A percentile compares a stretch with the other conserved stretches of the same genome.
Evolutionary conservation across 1,140 invertebrate species (phyloP).

Genomic region (Melipona quadrifasciata): DNA sequence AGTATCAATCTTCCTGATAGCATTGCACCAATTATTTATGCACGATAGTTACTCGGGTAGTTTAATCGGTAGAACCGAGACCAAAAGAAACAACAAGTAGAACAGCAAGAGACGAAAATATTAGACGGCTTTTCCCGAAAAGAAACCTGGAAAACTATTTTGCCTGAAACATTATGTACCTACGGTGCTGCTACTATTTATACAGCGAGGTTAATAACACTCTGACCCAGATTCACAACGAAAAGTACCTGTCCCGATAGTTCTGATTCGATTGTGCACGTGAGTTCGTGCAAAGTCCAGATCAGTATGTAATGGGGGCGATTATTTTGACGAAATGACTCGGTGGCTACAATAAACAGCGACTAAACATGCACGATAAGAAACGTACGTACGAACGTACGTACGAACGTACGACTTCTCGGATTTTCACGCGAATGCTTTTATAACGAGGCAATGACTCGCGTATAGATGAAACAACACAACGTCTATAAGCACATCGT

Average conservation of each 20-base stretch:
- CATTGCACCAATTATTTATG: no score
- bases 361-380: constrained; percentile 27
- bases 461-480: no score
- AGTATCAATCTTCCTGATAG: no score
- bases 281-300: constrained; percentile 27
- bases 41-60: no score
- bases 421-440: constrained; percentile 18
- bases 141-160: not conserved
- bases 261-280: constrained; percentile 39
- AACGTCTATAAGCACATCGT: not conserved
- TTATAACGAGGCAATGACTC: not conserved
- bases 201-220: constrained; percentile 42
- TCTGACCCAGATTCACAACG: constrained; percentile 41
- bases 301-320: constrained; percentile 46
- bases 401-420: not conserved
- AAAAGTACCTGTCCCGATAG: constrained; percentile 53
- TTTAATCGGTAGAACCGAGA: not conserved
- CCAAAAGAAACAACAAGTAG: not conserved
- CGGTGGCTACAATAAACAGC: constrained; percentile 14
- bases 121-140: not conserved
- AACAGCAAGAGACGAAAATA: not conserved
- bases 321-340: constrained; percentile 31
- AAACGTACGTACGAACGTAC: no score
- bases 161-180: constrained; percentile 23
- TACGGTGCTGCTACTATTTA: constrained; percentile 38